These are phyloP conservation scores for Acanthococcus lagerstroemiae DNA, from an alignment of 2,888 invertebrate genomes.

Conservation along the genomic window DNA sequence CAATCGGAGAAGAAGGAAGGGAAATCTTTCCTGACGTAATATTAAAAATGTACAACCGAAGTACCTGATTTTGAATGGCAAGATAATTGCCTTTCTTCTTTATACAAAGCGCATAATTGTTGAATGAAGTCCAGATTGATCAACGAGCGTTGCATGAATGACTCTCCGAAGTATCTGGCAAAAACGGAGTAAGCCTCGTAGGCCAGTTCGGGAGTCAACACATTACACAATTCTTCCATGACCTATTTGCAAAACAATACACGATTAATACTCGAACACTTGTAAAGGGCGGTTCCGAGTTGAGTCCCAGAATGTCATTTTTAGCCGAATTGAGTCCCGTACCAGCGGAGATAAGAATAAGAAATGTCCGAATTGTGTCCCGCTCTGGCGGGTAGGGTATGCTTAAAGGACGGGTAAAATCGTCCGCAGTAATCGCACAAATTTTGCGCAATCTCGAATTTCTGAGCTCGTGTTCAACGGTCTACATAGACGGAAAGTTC, in stretches of 20 bases:
- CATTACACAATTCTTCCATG: constrained; percentile 53
- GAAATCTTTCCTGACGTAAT: no score
- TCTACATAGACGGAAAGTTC: no score
- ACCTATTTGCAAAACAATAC: constrained; percentile 15
- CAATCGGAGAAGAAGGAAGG: no score
- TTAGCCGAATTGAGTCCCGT: no score
- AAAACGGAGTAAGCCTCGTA: constrained; percentile 64
- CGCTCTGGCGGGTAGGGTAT: no score
- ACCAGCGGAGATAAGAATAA: no score
- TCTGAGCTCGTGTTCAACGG: no score
- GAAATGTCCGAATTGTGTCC: no score
- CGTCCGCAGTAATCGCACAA: no score
- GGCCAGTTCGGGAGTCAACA: constrained; percentile 77
- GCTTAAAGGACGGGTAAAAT: no score
- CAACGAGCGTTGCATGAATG: constrained; percentile 58
- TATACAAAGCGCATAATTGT: constrained; percentile 65
- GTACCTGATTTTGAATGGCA: constrained; percentile 36
- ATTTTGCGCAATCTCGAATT: no score
- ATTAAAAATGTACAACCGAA: neutral
- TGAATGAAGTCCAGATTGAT: constrained; percentile 69
- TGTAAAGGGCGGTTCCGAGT: neutral
- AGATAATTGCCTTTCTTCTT: constrained; percentile 44
- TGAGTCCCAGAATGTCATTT: no score
- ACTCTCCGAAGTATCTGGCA: constrained; percentile 59
- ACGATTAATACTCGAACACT: neutral